These are phyloP conservation scores for Sarcophaga bullata DNA, from an alignment of 1,140 invertebrate species.

Conservation along the genomic window DNA sequence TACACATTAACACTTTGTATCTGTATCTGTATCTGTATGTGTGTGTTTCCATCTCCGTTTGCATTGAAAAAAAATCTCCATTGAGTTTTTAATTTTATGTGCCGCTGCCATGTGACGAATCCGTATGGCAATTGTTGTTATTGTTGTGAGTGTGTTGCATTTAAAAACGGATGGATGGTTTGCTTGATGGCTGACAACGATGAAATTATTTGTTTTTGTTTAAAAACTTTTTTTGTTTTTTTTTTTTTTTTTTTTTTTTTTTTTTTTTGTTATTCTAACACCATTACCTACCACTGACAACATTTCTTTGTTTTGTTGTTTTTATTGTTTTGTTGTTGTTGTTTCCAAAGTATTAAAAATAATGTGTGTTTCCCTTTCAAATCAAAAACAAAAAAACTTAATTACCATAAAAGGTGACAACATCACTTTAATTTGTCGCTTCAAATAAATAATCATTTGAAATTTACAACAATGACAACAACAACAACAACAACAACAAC, in stretches of 20 bases:
- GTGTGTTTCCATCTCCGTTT: no score
- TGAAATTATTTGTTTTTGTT: no score
- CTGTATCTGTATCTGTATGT: no score
- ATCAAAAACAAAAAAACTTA: not conserved
- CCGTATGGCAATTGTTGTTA: not conserved
- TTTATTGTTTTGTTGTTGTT: not conserved
- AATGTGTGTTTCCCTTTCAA: not conserved
- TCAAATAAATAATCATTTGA: conserved; percentile 3
- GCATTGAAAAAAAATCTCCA: no score
- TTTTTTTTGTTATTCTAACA: no score
- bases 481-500: not conserved
- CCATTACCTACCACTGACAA: no score
- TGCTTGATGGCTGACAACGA: not conserved
- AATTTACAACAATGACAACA: not conserved
- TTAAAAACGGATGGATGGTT: not conserved
- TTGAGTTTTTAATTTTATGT: no score
- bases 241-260: not conserved
- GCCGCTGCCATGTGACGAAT: not conserved
- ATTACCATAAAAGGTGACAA: conserved; percentile 11
- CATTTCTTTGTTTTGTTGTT: not conserved
- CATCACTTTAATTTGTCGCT: not conserved
- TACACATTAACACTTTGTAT: no score
- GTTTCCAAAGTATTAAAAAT: no score
- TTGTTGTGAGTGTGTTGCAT: not conserved
- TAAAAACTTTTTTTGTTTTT: not conserved